These are phyloP conservation scores for Agrilus planipennis DNA, from an alignment of 1,140 invertebrate species.

Conservation along the genomic window DNA sequence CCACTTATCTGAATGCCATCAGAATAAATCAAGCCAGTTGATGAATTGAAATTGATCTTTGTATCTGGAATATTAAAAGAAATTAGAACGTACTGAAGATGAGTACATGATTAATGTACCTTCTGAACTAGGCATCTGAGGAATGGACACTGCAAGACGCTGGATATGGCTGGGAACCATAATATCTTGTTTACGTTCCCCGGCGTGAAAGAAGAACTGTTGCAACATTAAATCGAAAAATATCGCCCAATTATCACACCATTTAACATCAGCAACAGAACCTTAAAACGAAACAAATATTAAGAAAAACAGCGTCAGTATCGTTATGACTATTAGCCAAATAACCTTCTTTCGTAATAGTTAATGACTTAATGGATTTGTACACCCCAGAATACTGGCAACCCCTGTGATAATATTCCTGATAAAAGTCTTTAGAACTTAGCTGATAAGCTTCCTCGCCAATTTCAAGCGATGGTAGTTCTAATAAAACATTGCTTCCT, in stretches of 20 bases:
- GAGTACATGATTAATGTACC: constrained; percentile 5
- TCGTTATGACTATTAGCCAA: neutral
- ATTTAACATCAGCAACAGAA: constrained; percentile 14
- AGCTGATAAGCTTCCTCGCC: constrained; percentile 35
- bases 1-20: constrained; percentile 25
- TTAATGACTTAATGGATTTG: constrained; percentile 24
- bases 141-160: constrained; percentile 23
- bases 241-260: constrained; percentile 22
- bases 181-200: constrained; percentile 26
- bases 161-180: constrained; percentile 23
- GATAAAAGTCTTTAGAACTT: constrained; percentile 73
- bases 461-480: constrained; percentile 31
- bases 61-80: no score
- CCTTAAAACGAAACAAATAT: no score
- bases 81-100: no score
- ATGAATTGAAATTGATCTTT: constrained; percentile 23
- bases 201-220: constrained; percentile 25
- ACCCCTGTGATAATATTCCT: constrained; percentile 79
- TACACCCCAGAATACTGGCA: constrained; percentile 60
- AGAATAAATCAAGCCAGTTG: constrained; percentile 21
- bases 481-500: constrained; percentile 31
- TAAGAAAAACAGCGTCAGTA: no score
- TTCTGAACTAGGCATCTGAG: constrained; percentile 18
- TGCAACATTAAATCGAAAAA: constrained; percentile 30
- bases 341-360: constrained; percentile 21